Percentiles rank a stretch among this genome's conserved stretches.
Evolutionary conservation across 2,797 vertebrate species (phyloP).

Genomic region (Chiloscyllium punctatum): DNA sequence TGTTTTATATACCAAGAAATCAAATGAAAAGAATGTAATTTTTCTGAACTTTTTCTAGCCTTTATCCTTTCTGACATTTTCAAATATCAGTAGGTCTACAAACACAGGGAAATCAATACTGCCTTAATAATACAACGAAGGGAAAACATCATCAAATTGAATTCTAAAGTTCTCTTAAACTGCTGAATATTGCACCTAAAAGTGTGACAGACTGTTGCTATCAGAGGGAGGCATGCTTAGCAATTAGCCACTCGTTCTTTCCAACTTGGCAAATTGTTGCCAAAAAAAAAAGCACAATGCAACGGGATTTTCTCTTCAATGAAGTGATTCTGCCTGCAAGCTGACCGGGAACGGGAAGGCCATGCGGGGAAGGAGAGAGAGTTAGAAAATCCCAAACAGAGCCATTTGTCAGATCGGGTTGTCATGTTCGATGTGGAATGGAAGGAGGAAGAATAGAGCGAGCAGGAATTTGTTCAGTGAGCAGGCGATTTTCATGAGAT

Average conservation of each 20-base stretch:
- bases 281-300: not conserved
- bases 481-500: not conserved
- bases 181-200: constrained; percentile 26
- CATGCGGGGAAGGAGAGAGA: not conserved
- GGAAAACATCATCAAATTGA: constrained; percentile 26
- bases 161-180: constrained; percentile 21
- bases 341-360: not conserved
- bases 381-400: not conserved
- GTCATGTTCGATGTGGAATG: not conserved
- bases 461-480: not conserved
- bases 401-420: not conserved
- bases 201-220: not conserved
- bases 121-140: constrained; percentile 35
- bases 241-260: not conserved
- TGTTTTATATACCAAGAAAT: constrained; percentile 11
- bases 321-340: not conserved
- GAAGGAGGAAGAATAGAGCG: not conserved
- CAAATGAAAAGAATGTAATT: constrained; percentile 38
- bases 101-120: not conserved
- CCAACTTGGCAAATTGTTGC: no score
- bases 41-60: constrained; percentile 27
- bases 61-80: constrained; percentile 38
- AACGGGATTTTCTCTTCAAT: not conserved
- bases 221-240: not conserved
- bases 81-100: constrained; percentile 34